phyloP scores from a whole-genome alignment of 2,888 invertebrate genomes.

The Papilio protenor region DNA sequence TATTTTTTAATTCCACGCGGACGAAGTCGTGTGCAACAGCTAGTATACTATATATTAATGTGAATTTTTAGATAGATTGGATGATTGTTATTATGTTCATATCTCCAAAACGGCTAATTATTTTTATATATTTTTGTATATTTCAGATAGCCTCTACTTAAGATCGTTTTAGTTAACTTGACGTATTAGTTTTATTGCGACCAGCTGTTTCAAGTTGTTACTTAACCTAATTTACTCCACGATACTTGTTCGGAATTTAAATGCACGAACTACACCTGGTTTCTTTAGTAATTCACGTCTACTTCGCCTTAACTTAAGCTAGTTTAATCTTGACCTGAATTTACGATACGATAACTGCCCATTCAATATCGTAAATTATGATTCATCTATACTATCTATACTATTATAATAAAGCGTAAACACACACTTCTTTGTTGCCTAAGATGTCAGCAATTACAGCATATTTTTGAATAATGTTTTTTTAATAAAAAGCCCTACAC shows the following conservation, averaged over 20 bases:
- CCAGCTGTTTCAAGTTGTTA: slow-evolving; percentile 15
- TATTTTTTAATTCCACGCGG: too few relatives aligned
- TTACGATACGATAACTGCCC: neutral
- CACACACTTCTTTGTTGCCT: too few relatives aligned
- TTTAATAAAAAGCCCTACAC: too few relatives aligned
- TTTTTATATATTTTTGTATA: neutral
- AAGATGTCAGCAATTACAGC: too few relatives aligned
- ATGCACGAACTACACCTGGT: slow-evolving; percentile 19
- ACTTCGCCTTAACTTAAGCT: neutral
- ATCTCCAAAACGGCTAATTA: too few relatives aligned
- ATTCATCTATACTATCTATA: neutral
- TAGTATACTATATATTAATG: too few relatives aligned
- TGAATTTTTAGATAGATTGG: too few relatives aligned
- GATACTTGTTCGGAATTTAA: slow-evolving; percentile 7
- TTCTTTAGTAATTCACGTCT: slow-evolving; percentile 22
- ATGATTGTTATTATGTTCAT: too few relatives aligned
- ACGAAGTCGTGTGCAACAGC: too few relatives aligned
- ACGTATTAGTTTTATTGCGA: neutral
- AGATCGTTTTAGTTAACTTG: neutral
- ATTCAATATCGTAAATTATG: too few relatives aligned
- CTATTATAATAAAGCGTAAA: too few relatives aligned
- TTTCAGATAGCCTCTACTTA: neutral
- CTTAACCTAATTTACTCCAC: slow-evolving; percentile 11
- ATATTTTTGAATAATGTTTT: too few relatives aligned
- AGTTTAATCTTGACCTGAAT: slow-evolving; percentile 18